phyloP scores from a whole-genome alignment of 2,113 vertebrate genomes.

The Cebidichthys violaceus region DNA sequence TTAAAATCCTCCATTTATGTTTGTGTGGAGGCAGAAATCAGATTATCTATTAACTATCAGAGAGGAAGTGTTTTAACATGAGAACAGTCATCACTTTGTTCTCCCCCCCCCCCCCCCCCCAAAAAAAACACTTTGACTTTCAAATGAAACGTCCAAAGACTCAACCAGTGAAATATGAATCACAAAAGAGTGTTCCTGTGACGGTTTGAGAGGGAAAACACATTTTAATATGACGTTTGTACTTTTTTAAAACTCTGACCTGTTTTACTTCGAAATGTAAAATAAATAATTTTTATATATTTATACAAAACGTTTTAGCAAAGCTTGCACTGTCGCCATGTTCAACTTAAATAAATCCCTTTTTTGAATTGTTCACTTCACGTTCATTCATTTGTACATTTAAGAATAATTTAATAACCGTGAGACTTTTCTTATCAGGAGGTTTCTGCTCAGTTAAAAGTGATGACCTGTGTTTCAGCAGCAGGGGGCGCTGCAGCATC shows the following conservation, averaged over 20 bases:
- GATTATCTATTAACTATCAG: neutral
- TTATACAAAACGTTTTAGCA: slow-evolving; percentile 46
- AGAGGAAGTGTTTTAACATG: neutral
- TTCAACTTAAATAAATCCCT: slow-evolving; percentile 54
- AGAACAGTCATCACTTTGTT: too few species aligned
- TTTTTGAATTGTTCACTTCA: slow-evolving; percentile 11
- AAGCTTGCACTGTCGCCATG: neutral
- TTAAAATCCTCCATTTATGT: too few species aligned
- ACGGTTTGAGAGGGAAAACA: too few species aligned
- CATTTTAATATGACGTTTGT: neutral
- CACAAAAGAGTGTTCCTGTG: too few species aligned
- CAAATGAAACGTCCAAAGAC: slow-evolving; percentile 1
- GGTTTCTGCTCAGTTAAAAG: too few species aligned
- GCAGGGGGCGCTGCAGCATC: too few species aligned
- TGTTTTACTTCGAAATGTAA: slow-evolving; percentile 40
- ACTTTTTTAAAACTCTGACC: slow-evolving; percentile 15
- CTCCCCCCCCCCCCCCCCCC: too few species aligned
- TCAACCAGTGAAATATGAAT: too few species aligned
- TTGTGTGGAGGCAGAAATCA: neutral
- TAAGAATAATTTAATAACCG: too few species aligned
- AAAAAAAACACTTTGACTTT: slow-evolving; percentile 26
- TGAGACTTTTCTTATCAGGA: too few species aligned
- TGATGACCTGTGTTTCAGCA: too few species aligned
- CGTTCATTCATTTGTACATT: neutral
- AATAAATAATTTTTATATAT: slow-evolving; percentile 57